phyloP scores from a whole-genome alignment of 35 echinoderm and acorn worm species.

The Lytechinus pictus region DNA sequence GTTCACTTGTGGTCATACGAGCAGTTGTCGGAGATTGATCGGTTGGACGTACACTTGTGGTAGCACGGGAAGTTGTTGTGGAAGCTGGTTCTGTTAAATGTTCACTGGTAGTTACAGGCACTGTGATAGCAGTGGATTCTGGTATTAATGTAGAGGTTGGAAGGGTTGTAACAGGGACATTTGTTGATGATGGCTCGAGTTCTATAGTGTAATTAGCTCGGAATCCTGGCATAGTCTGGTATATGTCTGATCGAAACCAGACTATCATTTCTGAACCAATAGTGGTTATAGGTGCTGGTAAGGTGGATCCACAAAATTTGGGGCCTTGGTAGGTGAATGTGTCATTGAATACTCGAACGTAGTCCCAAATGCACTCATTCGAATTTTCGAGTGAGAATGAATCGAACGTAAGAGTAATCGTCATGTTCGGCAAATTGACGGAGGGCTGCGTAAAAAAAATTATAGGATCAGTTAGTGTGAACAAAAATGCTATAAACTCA shows the following conservation, averaged over 20 bases:
- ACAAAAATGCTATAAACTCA: no score
- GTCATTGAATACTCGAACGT: not conserved
- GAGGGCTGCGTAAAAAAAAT: not conserved
- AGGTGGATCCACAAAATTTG: not conserved
- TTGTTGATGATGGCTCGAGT: not conserved
- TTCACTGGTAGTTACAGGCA: not conserved
- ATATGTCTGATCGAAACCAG: slow-evolving; percentile 17
- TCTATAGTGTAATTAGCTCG: not conserved
- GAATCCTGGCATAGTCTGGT: not conserved
- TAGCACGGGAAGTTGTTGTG: not conserved
- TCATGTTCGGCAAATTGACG: not conserved
- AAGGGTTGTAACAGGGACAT: not conserved
- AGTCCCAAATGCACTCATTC: not conserved
- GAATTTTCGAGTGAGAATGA: not conserved
- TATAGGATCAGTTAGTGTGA: no score
- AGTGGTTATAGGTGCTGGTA: not conserved
- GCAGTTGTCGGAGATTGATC: no score
- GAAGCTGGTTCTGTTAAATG: not conserved
- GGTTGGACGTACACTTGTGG: not conserved
- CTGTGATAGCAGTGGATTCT: not conserved
- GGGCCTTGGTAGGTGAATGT: not conserved
- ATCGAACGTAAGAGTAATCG: not conserved
- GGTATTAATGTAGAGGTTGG: not conserved
- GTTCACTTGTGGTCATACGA: no score
- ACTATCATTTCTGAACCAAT: not conserved